These are phyloP conservation scores for Pangasius mekongensis DNA, from an alignment of 2,797 vertebrate genomes.

Conservation along the genomic window DNA sequence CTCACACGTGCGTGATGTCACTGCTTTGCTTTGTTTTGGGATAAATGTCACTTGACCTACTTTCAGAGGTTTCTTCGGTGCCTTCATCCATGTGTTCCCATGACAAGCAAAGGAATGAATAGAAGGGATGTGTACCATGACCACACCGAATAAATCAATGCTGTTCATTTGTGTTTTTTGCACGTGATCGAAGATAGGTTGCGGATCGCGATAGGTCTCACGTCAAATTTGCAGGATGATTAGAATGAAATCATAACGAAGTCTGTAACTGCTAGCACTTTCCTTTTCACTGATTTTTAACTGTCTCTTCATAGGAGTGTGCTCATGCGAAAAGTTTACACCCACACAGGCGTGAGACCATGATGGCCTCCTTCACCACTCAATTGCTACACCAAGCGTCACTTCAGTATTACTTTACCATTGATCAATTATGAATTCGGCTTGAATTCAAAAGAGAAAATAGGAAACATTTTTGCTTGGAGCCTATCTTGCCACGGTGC, in stretches of 20 bases:
- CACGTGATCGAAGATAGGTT: neutral
- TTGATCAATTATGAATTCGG: neutral
- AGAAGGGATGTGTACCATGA: neutral
- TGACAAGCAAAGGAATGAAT: neutral
- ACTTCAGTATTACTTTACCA: neutral
- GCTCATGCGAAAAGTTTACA: neutral
- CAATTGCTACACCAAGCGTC: neutral
- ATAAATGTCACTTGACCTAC: neutral
- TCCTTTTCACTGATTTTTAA: neutral
- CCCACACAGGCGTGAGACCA: neutral
- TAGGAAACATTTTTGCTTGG: neutral
- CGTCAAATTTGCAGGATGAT: neutral
- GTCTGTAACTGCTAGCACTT: neutral
- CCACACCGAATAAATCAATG: neutral
- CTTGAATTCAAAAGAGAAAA: neutral
- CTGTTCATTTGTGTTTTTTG: neutral
- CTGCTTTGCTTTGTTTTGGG: constrained; percentile 18
- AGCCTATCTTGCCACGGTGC: neutral
- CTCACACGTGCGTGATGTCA: constrained; percentile 45
- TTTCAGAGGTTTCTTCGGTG: neutral
- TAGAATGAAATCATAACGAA: neutral
- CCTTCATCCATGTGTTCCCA: neutral
- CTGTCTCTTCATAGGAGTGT: neutral
- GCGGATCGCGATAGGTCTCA: neutral
- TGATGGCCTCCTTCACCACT: neutral